Evolutionary conservation across 2,797 vertebrate genomes (phyloP).

Genomic region (Leucoraja ocellata): DNA sequence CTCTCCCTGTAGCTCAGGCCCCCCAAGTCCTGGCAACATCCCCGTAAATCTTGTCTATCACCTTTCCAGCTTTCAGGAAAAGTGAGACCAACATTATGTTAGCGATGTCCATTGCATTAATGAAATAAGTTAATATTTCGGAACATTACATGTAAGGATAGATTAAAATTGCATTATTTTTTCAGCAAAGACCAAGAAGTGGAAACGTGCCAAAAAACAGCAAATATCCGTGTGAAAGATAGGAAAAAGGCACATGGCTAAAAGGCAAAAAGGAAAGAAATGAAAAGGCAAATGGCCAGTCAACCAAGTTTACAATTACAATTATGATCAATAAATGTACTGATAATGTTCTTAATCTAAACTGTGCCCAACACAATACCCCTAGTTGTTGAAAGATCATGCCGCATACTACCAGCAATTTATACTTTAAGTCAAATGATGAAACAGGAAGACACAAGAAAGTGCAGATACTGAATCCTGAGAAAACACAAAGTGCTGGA

Average conservation of each 20-base stretch:
- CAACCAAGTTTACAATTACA: not conserved
- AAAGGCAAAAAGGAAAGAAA: no score
- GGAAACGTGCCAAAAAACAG: not conserved
- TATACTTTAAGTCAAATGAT: not conserved
- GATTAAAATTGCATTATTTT: not conserved
- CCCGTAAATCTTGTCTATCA: no score
- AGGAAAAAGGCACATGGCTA: not conserved
- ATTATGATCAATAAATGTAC: not conserved
- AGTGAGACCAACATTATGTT: no score
- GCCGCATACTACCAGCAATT: not conserved
- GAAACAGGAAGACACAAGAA: not conserved
- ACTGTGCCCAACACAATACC: not conserved
- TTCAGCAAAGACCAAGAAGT: not conserved
- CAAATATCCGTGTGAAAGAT: not conserved
- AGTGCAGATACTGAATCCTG: no score
- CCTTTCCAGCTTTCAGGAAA: no score
- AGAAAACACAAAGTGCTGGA: no score
- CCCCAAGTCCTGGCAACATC: no score
- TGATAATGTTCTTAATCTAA: not conserved
- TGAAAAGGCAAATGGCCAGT: not conserved
- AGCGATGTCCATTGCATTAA: no score
- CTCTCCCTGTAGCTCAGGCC: no score
- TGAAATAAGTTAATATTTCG: not conserved
- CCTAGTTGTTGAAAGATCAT: not conserved
- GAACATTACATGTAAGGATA: not conserved